phyloP scores from a whole-genome alignment of 2,888 invertebrate species.

The Pandemis cinnamomeana region DNA sequence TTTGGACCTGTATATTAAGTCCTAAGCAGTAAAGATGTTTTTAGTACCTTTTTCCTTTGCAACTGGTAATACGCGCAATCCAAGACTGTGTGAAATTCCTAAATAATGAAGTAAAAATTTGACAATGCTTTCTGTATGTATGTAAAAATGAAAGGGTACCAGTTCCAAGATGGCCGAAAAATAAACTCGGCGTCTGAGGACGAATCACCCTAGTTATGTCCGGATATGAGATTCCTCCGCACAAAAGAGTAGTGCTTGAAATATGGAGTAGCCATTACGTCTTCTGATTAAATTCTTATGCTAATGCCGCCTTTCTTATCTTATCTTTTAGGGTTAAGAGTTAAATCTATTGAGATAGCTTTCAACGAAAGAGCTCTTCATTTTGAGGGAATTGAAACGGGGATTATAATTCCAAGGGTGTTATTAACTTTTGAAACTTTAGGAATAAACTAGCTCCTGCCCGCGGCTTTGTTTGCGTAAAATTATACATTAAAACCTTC shows the following conservation, averaged over 20 bases:
- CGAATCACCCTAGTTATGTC: constrained; percentile 35
- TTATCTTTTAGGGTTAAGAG: constrained; percentile 37
- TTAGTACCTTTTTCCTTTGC: too few species aligned
- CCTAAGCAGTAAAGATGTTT: too few species aligned
- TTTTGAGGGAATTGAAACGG: background rate
- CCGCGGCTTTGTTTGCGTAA: background rate
- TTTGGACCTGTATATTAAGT: too few species aligned
- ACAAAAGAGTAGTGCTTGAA: constrained; percentile 55
- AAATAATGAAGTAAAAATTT: too few species aligned
- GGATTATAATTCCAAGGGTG: too few species aligned
- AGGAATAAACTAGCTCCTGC: too few species aligned
- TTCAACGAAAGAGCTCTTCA: constrained; percentile 15
- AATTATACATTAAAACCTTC: too few species aligned
- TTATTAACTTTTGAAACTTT: background rate
- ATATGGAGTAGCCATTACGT: constrained; percentile 45
- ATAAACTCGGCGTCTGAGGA: background rate
- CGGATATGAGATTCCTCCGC: constrained; percentile 56
- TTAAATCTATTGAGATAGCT: constrained; percentile 33
- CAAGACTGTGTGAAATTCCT: too few species aligned
- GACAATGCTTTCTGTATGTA: too few species aligned
- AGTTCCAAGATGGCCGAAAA: background rate
- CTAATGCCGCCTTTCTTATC: constrained; percentile 41
- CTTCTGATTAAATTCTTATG: constrained; percentile 51
- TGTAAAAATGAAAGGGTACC: background rate
- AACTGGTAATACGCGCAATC: too few species aligned